phyloP scores from a whole-genome alignment of 2,797 vertebrate species.

The Scomberomorus guttatus region DNA sequence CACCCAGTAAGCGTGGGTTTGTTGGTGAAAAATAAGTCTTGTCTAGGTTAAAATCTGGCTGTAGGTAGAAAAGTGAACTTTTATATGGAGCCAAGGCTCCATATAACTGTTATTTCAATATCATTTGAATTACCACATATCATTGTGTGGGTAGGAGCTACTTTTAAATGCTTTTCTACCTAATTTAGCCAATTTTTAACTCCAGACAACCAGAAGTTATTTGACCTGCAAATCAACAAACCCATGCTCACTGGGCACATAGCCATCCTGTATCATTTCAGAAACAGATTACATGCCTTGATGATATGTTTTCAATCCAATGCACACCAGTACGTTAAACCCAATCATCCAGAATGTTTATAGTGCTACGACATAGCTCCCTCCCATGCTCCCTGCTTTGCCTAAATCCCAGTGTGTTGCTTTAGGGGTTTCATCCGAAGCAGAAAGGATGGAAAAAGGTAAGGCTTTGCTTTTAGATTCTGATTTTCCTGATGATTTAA shows the following conservation, averaged over 20 bases:
- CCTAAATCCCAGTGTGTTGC: slow-evolving; percentile 81
- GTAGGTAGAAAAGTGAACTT: neutral
- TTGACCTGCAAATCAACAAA: slow-evolving; percentile 25
- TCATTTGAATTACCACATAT: neutral
- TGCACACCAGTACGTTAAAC: slow-evolving; percentile 17
- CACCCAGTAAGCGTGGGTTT: slow-evolving; percentile 15
- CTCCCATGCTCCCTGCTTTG: slow-evolving; percentile 61
- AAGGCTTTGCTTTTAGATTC: slow-evolving; percentile 73
- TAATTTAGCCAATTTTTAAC: neutral
- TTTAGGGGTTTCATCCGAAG: slow-evolving; percentile 73
- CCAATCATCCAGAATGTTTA: slow-evolving; percentile 33
- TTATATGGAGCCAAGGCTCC: neutral
- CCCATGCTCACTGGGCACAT: neutral
- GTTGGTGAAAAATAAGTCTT: slow-evolving; percentile 1
- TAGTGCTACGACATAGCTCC: slow-evolving; percentile 37
- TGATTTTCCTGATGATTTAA: slow-evolving; percentile 49
- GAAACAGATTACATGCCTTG: neutral
- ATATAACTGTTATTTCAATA: too few species aligned
- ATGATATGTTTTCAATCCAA: neutral
- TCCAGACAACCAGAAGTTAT: neutral
- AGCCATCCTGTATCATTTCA: neutral
- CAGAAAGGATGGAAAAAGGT: slow-evolving; percentile 77
- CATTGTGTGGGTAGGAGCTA: neutral
- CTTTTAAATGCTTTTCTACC: neutral
- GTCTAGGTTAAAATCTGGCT: neutral